Conservation (phyloP, 2,888 invertebrate species). For the Andricus curvator region DNA sequence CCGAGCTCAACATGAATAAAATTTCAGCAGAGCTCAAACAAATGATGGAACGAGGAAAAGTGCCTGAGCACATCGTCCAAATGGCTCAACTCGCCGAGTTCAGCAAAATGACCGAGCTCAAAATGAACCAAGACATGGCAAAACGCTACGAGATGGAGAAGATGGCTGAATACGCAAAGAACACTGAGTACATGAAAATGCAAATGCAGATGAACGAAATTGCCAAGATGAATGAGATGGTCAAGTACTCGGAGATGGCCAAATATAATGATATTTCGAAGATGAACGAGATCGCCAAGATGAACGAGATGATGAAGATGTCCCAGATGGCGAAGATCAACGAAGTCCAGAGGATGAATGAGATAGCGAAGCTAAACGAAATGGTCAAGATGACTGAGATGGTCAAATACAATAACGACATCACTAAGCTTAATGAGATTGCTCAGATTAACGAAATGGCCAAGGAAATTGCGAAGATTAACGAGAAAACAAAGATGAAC, state of each 20-base stretch:
- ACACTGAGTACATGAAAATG: constrained; percentile 75
- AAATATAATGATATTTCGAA: constrained; percentile 74
- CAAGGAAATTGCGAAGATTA: constrained; percentile 76
- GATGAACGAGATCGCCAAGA: constrained; percentile 74
- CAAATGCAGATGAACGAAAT: constrained; percentile 70
- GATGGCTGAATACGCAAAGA: constrained; percentile 76
- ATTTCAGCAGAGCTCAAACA: constrained; percentile 77
- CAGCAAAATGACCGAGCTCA: constrained; percentile 75
- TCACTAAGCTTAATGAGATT: constrained; percentile 70
- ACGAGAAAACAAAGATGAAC: constrained; percentile 76
- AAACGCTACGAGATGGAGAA: constrained; percentile 76
- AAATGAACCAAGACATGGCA: constrained; percentile 75
- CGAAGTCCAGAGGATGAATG: constrained; percentile 76
- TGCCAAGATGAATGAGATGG: constrained; percentile 75
- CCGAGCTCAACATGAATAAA: constrained; percentile 77
- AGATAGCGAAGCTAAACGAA: constrained; percentile 75
- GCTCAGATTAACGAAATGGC: constrained; percentile 77
- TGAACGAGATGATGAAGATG: constrained; percentile 76
- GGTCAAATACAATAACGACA: constrained; percentile 75
- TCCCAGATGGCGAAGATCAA: constrained; percentile 76
- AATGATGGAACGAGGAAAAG: constrained; percentile 77
- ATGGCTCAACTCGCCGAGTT: constrained; percentile 77
- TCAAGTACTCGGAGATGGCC: constrained; percentile 75
- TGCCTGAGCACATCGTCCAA: constrained; percentile 76
- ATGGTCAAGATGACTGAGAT: constrained; percentile 77